Base-by-base conservation (phyloP, 1,140 invertebrate species). In the Aphelenchoides besseyi region DNA sequence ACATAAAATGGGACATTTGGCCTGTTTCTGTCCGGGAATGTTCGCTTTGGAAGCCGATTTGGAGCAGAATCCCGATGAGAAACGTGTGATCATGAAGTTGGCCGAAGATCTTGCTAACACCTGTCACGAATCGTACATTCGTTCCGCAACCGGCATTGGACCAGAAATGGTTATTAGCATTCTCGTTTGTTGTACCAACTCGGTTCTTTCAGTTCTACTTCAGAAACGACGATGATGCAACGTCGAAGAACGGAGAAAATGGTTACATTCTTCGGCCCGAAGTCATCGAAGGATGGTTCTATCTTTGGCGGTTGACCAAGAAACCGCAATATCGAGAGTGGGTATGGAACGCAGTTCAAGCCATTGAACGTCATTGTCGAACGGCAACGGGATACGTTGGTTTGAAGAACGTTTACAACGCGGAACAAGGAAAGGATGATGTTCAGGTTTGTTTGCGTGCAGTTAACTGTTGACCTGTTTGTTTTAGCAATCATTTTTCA, bases 1-100 rank as follows among this genome's bases (percentile, higher is more conserved):
- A 81, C 91, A 95, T 82, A 98, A 98, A 88, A 98, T 98, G 96
- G 95, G 96, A 82, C 95, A 98, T 69, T 86, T 99, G 63, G 93
- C 92, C 0, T 99, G 96, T 85, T 99, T 98, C 84, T 23, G 83
- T 93, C 94, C 94, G 78, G 96, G 96, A 55, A 90, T 98, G 87
- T 91, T 97, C 85, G 94, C 91, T 0, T 85, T 98, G 35, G 94
- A 92, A 36, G 92, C 94, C 0, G 89, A 90, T 74, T 91, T 89
- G 2, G 84, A 90, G 55, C 88, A 90, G 69, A 90, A 91, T 79
- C 87, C 90, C 3, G 76, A 89, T 70, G 89, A 90, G 57, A 78
- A 72, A 1, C 88, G 90, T 18, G 89, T 90, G 71, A 93, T 94
- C 84, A 91, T 95, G 90, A 89, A 92, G 72, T 89, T 95, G 32